Evolutionary conservation across 2,113 vertebrate genomes (phyloP).

Genomic region (Phaethon lepturus): DNA sequence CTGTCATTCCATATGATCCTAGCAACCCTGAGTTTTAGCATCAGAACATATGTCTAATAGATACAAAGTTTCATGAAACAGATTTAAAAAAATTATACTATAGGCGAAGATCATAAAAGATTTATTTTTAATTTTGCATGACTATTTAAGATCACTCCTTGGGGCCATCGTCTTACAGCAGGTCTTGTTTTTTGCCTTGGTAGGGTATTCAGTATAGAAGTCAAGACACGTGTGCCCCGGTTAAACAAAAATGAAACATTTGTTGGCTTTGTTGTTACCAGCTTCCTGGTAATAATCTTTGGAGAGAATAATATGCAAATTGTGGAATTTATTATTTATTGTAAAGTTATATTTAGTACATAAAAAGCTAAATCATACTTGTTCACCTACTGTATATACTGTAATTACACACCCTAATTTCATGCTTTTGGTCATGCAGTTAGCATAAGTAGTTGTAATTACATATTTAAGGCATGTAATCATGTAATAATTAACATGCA

Average conservation of each 20-base stretch:
- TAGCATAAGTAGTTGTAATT: conserved; percentile 56
- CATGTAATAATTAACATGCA: conserved; percentile 55
- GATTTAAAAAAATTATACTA: not conserved
- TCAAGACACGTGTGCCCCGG: not conserved
- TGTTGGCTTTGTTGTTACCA: not conserved
- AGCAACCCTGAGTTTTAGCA: not conserved
- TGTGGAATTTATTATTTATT: not conserved
- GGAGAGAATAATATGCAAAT: not conserved
- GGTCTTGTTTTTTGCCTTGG: rapidly evolving
- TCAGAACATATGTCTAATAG: not conserved
- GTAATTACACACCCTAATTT: conserved; percentile 43
- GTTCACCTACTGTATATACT: not conserved
- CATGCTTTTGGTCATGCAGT: conserved; percentile 59
- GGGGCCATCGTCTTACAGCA: not conserved
- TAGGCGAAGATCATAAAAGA: rapidly evolving
- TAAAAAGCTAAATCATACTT: conserved; percentile 18
- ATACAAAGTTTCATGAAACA: not conserved
- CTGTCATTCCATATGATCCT: not conserved
- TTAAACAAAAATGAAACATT: not conserved
- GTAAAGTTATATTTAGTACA: not conserved
- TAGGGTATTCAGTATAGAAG: not conserved
- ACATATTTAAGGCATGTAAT: conserved; percentile 52
- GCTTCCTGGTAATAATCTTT: not conserved
- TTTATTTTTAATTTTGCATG: not conserved
- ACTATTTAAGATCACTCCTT: not conserved